Evolutionary conservation across 2,888 invertebrate genomes (phyloP), one percentile per base, ranked within the genome.

Genomic region (Ceramica pisi): DNA sequence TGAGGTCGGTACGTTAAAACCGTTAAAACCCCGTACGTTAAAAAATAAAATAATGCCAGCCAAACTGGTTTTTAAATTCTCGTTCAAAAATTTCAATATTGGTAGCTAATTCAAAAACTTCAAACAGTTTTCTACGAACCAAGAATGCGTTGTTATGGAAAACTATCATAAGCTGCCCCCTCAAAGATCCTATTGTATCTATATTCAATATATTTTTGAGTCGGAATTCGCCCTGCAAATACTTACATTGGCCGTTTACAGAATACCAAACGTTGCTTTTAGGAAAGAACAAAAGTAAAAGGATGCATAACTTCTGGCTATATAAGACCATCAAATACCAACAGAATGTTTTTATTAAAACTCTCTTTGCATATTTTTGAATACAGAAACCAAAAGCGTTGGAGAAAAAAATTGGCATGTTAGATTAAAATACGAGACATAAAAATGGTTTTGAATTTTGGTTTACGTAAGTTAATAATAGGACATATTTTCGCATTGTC

Each of bases 161-260:
- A 71, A 72, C 78, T 81, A 71, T 61, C 46, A 53, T 70, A 57
- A 26, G 38, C 1, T 19, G 26, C 16, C 65, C 71, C 73, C 64
- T 77, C 35, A 56, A 81, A 68, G 31, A 59, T 81, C 38, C 35
- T 51, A 70, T 69, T 51, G 14, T 60, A 74, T 53, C 38, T 46
- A 0, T 53, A 48, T 26, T 67, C 65, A 68, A 62, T 66, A 80
- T 73, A 21, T 70, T 84, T 66, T 59, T 55, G 51, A 46, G 80
- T 83, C 76, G 64, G 81, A 87, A 89, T 86, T 70, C 70, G 67
- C 67, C 83, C 82, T 81, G 83, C 84, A 87, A 89, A 91, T 87
- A 89, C 82, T 84, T 82, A 80, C 66, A 10, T 64, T 68, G 71
- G 74, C 78, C 71, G 84, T 84, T 78, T 84, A 87, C 86, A 85